Evolutionary conservation across 1,140 invertebrate species (phyloP), one percentile per base, ranked within the genome.

Genomic region (Papilio polyxenes): DNA sequence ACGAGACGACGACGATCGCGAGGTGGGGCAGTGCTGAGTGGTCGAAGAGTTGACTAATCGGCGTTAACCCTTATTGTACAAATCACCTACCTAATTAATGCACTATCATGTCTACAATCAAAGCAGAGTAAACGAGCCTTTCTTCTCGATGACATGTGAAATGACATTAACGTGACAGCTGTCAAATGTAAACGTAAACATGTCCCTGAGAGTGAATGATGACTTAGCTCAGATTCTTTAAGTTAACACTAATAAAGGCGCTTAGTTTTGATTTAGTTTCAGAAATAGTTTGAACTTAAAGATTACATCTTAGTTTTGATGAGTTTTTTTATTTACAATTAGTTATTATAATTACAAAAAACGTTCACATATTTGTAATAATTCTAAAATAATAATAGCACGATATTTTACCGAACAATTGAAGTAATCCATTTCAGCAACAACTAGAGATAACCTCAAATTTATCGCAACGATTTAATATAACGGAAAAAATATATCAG

Each of bases 11-110:
- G 51, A n/a, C 17, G 17, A n/a, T 59, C 17, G 8, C 1, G 17
- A 59, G 4, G 17, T 17, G 15, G 7, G 13, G 17, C 7, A 53
- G 15, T 1, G 15, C 15, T 13, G 0, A 6, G 51, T 59, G 3
- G 7, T 4, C 40, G 40, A 44, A 7, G 7, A 44, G 40, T 44
- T 44, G 40, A 44, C 40, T 6, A 44, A 7, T 44, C 40, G 40
- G 40, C 40, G 40, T 44, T 44, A 44, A 44, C 40, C 23, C 9
- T 72, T 37, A 72, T 72, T 72, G 65, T 37, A 40, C 20, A 72
- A 31, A 69, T 37, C 3, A 72, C 15, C 11, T n/a, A 10, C 23
- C 65, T 72, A 72, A 72, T 72, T 72, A 72, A 72, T 72, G 65
- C 65, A 31, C 31, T 40, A 15, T 40, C 65, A 72, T 72, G 65